phyloP scores from a whole-genome alignment of 1,140 invertebrate species.

The Bombus vancouverensis region DNA sequence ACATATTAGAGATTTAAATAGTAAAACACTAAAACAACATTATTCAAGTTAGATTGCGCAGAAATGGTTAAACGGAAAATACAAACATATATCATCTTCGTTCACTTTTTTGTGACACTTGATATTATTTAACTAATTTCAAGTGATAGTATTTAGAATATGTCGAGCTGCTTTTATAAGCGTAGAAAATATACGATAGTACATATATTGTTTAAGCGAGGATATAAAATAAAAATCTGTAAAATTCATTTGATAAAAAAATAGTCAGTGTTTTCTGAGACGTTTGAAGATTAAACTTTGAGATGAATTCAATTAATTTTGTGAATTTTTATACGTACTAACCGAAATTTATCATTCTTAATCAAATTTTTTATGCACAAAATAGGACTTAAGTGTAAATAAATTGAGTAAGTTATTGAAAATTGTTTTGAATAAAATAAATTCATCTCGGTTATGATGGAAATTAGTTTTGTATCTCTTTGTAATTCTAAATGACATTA shows the following conservation, averaged over 20 bases:
- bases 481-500: background rate
- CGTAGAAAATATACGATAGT: conserved; percentile 36
- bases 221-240: conserved; percentile 21
- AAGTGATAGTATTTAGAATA: conserved; percentile 46
- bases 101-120: conserved; percentile 56
- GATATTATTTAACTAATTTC: conserved; percentile 57
- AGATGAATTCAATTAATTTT: conserved; percentile 48
- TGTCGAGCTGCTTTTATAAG: conserved; percentile 47
- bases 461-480: conserved; percentile 23
- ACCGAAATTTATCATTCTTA: conserved; percentile 70
- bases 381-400: conserved; percentile 77
- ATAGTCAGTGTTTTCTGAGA: conserved; percentile 1
- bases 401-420: conserved; percentile 61
- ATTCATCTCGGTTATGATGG: conserved; percentile 37
- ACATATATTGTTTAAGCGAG: conserved; percentile 40
- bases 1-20: conserved; percentile 46
- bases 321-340: conserved; percentile 73
- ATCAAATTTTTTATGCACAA: conserved; percentile 74
- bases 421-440: conserved; percentile 15
- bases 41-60: conserved; percentile 55
- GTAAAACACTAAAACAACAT: conserved; percentile 35
- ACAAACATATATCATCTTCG: conserved; percentile 27
- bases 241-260: conserved; percentile 18
- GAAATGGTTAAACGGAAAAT: background rate
- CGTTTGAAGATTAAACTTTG: conserved; percentile 4